phyloP scores from a whole-genome alignment of 2,113 vertebrate genomes.

The Notiomystis cincta region DNA sequence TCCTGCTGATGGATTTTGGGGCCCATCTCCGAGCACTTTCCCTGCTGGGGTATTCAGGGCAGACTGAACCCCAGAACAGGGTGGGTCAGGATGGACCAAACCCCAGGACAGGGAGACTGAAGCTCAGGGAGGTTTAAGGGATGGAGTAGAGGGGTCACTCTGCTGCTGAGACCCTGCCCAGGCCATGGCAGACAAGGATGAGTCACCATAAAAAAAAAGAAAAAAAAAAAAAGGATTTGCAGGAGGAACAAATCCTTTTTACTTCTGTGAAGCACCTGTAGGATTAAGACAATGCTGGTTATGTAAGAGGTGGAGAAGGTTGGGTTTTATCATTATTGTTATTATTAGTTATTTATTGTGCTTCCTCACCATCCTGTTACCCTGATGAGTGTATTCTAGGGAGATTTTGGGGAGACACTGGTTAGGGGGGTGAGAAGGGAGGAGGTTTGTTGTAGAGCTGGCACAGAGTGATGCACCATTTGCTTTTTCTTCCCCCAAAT shows the following conservation, averaged over 20 bases:
- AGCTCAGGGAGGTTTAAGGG: not conserved
- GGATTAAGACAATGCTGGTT: slow-evolving; percentile 31
- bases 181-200: not conserved
- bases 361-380: not conserved
- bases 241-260: slow-evolving; percentile 17
- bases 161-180: not conserved
- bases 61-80: not conserved
- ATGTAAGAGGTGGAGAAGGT: not conserved
- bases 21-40: not conserved
- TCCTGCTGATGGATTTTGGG: not conserved
- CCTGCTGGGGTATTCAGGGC: not conserved
- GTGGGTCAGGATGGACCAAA: not conserved
- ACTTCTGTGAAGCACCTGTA: slow-evolving; percentile 7
- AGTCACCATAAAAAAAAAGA: not conserved
- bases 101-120: not conserved
- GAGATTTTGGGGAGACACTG: not conserved
- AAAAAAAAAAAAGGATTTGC: not conserved
- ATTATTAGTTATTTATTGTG: not conserved
- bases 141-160: not conserved
- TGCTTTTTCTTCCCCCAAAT: not conserved
- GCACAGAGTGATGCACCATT: accelerated
- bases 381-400: accelerated
- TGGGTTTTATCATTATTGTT: not conserved
- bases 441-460: not conserved
- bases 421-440: not conserved